Conservation (phyloP, 2,888 invertebrate genomes). For the Lycophotia porphyrea region DNA sequence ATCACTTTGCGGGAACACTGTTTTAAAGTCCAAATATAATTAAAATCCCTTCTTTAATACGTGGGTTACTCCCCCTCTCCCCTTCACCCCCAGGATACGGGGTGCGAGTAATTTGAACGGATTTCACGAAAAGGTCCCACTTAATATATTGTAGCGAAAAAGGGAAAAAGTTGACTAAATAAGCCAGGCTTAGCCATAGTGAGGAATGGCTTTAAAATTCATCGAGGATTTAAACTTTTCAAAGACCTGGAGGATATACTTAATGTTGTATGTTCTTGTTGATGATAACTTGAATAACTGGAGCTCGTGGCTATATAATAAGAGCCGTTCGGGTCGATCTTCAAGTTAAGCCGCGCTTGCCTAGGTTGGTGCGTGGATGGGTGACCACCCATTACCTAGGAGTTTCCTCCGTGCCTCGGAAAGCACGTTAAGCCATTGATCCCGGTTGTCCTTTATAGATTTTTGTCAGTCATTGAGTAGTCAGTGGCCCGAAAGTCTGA, state of each 20-base stretch:
- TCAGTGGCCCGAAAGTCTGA: too few relatives aligned
- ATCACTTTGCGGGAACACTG: slow-evolving; percentile 61
- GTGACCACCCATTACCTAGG: background rate
- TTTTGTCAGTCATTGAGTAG: background rate
- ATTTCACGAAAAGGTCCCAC: slow-evolving; percentile 79
- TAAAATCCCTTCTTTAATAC: slow-evolving; percentile 68
- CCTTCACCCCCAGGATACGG: slow-evolving; percentile 70
- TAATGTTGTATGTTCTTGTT: background rate
- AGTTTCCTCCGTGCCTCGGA: background rate
- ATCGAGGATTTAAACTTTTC: slow-evolving; percentile 62
- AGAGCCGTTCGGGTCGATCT: background rate
- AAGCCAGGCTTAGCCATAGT: slow-evolving; percentile 73
- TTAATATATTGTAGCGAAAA: slow-evolving; percentile 80
- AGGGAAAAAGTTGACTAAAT: slow-evolving; percentile 76
- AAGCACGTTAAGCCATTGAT: background rate
- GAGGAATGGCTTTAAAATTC: slow-evolving; percentile 77
- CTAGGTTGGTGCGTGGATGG: background rate
- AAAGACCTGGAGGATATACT: background rate
- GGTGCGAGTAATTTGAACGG: slow-evolving; percentile 79
- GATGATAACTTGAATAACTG: background rate
- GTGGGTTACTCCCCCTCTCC: slow-evolving; percentile 64
- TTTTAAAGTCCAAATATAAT: slow-evolving; percentile 60
- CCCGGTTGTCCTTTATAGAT: background rate
- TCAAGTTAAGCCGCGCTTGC: background rate
- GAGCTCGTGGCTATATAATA: background rate